Evolutionary conservation across 1,140 invertebrate species (phyloP).

Genomic region (Uloborus diversus): DNA sequence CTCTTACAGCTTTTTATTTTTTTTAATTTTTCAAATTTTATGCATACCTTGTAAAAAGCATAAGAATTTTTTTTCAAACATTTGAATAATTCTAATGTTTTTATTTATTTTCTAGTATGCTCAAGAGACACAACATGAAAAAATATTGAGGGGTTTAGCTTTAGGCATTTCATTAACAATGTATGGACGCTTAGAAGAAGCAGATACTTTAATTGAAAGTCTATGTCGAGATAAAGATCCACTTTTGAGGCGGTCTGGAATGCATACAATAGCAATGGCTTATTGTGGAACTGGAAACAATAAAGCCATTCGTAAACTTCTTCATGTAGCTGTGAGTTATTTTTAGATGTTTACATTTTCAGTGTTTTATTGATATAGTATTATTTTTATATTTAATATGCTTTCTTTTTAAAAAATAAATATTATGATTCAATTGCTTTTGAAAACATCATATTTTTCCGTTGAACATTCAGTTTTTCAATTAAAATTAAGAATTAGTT

Average conservation of each 20-base stretch:
- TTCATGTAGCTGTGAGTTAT: constrained; percentile 89
- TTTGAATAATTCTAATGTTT: no score
- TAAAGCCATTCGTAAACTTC: constrained; percentile 90
- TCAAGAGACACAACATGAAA: constrained; percentile 97
- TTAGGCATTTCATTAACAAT: constrained; percentile 96
- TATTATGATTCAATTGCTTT: no score
- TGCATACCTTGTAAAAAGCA: no score
- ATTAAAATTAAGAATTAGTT: no score
- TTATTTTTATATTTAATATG: background rate
- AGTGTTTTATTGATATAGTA: background rate
- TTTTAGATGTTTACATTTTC: background rate
- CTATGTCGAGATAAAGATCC: constrained; percentile 82
- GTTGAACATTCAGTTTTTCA: no score
- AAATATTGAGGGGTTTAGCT: constrained; percentile 94
- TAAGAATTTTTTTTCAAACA: no score
- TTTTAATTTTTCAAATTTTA: no score
- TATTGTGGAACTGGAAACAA: constrained; percentile 99
- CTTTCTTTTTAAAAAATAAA: background rate
- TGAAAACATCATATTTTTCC: no score
- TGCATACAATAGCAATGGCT: constrained; percentile 98
- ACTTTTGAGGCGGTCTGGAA: constrained; percentile 87
- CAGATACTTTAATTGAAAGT: constrained; percentile 90
- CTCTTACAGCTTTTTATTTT: no score
- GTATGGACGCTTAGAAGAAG: constrained; percentile 96
- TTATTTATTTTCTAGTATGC: constrained; percentile 74